These are phyloP conservation scores for Amblyraja radiata DNA, from an alignment of 2,797 vertebrate genomes.

Conservation along the genomic window DNA sequence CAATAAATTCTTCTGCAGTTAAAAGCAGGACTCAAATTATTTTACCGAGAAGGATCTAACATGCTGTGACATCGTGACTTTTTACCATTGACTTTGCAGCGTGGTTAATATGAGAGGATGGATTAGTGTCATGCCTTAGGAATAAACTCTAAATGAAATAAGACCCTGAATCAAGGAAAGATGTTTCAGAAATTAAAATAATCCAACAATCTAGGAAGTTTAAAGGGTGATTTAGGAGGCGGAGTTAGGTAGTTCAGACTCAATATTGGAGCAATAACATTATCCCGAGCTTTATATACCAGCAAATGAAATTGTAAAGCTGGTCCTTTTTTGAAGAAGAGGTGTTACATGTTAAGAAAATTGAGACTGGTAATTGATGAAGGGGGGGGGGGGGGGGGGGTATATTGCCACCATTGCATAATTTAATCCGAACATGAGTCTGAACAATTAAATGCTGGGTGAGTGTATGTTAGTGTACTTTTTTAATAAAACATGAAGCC, in stretches of 20 bases:
- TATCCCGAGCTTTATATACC: background rate
- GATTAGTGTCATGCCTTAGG: background rate
- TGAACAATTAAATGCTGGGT: background rate
- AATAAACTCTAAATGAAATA: background rate
- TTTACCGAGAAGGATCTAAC: background rate
- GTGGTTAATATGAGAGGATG: background rate
- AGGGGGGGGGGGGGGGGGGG: background rate
- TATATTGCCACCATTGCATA: background rate
- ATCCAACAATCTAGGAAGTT: background rate
- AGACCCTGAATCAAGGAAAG: background rate
- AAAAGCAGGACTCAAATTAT: background rate
- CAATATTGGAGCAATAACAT: background rate
- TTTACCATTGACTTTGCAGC: background rate
- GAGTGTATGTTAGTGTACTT: constrained; percentile 27
- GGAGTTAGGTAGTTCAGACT: too few species aligned
- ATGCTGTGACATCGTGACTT: background rate
- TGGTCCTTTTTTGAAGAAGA: background rate
- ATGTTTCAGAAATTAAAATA: background rate
- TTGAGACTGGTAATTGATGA: background rate
- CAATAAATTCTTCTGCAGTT: constrained; percentile 1
- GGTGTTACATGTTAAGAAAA: too few species aligned
- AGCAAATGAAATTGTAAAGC: background rate
- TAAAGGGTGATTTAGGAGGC: background rate
- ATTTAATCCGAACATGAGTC: background rate
- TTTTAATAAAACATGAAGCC: constrained; percentile 33